Base-by-base conservation (phyloP, 2,797 vertebrate genomes). In the Chiroxiphia lanceolata region DNA sequence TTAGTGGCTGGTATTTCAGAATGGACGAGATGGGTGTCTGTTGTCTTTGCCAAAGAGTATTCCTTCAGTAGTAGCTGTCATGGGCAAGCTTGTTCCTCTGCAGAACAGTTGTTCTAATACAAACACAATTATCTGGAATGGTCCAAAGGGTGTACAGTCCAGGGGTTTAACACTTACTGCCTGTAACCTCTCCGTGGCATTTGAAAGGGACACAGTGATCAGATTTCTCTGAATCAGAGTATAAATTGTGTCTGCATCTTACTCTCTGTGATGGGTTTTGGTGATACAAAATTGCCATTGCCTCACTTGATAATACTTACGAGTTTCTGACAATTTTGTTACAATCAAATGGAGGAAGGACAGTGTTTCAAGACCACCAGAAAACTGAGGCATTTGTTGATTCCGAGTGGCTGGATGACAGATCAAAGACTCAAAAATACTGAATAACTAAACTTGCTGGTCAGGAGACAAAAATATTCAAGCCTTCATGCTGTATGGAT, bases 301-400 rank as follows among this genome's bases (percentile, higher is more conserved):
- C 31, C 20, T 89, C 64, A 17, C 3, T 1, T 54, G 19, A 3
- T 38, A 61, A 2, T 53, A 26, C 0, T 2, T 14, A 7, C 12
- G 61, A 57, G 15, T 59, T 76, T 72, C 23, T 77, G 44, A 51
- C 13, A 42, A 11, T 23, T 65, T 42, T 51, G 16, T 40, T 69
- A 48, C 2, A 56, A 19, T 51, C 77, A 68, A 57, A 16, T 42
- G 34, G 48, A 80, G 13, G 25, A 63, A 38, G 6, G 42, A 45
- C 8, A 45, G 26, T 60, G 31, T 44, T 80, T 78, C 20, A 59
- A 68, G 47, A 60, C 12, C 29, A 71, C 13, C 21, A 33, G 22
- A 57, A 88, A 27, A 10, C 5, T 1, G 22, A 50, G 12, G 19
- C 5, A 27, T 54, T 92, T 81, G 6, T 70, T 89, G 36, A n/a